phyloP scores from a whole-genome alignment of 1,140 invertebrate species.

The Tetragonula clypearis region DNA sequence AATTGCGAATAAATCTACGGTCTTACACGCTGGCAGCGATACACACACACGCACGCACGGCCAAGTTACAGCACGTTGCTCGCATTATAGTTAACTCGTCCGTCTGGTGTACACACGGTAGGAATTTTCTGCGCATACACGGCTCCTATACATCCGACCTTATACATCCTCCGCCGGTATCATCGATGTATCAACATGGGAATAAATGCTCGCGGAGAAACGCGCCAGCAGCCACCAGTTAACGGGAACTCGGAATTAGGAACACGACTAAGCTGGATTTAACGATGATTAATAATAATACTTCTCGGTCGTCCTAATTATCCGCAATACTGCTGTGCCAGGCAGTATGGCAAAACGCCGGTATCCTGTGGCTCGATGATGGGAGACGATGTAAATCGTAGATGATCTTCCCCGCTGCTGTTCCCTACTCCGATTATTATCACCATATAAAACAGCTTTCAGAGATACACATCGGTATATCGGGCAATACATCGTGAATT shows the following conservation, averaged over 20 bases:
- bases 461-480: too few relatives aligned
- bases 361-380: conserved; percentile 2
- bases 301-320: not conserved
- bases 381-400: not conserved
- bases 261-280: conserved; percentile 15
- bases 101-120: conserved; percentile 24
- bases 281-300: conserved; percentile 44
- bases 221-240: not conserved
- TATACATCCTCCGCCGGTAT: conserved; percentile 7
- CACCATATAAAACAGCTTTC: not conserved
- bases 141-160: not conserved
- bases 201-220: conserved; percentile 15
- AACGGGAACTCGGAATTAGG: conserved; percentile 43
- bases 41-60: not conserved
- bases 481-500: not conserved
- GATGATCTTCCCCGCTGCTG: not conserved
- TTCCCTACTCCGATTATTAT: not conserved
- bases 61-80: conserved; percentile 10
- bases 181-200: conserved; percentile 37
- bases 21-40: conserved; percentile 27
- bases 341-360: not conserved
- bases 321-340: not conserved
- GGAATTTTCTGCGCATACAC: conserved; percentile 32
- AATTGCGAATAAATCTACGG: conserved; percentile 57
- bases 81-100: conserved; percentile 46